phyloP scores from a whole-genome alignment of 2,888 invertebrate species.

The Eupithecia subfuscata region DNA sequence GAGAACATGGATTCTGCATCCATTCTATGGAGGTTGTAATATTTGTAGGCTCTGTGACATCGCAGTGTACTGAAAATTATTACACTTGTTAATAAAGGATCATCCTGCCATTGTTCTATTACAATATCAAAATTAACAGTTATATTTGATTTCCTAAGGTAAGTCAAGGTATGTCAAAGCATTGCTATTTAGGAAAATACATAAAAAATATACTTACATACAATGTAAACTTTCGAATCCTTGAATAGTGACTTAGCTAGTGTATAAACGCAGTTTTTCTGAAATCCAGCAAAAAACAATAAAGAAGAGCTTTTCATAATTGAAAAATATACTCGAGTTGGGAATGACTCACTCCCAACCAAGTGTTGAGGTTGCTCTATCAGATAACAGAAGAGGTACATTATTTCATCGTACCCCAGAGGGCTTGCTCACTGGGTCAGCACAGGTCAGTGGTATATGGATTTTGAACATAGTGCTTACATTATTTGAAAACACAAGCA shows the following conservation, averaged over 20 bases:
- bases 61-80: slow-evolving; percentile 73
- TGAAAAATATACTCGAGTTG: neutral
- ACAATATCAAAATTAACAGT: neutral
- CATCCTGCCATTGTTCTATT: neutral
- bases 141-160: neutral
- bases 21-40: slow-evolving; percentile 57
- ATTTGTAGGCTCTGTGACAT: slow-evolving; percentile 61
- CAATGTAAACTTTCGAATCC: slow-evolving; percentile 87
- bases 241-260: slow-evolving; percentile 87
- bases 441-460: neutral
- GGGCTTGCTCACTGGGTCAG: neutral
- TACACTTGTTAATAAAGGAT: neutral
- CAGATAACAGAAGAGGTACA: neutral
- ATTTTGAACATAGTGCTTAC: neutral
- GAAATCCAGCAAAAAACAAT: slow-evolving; percentile 61
- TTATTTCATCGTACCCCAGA: neutral
- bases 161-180: neutral
- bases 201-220: slow-evolving; percentile 81
- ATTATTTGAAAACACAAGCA: neutral
- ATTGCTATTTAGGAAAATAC: neutral
- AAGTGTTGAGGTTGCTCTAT: neutral
- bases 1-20: slow-evolving; percentile 69
- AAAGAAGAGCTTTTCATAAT: too few species aligned
- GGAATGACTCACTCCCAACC: slow-evolving; percentile 9
- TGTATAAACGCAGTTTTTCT: slow-evolving; percentile 74